phyloP scores from a whole-genome alignment of 1,140 invertebrate genomes.

The Heliothis virescens region DNA sequence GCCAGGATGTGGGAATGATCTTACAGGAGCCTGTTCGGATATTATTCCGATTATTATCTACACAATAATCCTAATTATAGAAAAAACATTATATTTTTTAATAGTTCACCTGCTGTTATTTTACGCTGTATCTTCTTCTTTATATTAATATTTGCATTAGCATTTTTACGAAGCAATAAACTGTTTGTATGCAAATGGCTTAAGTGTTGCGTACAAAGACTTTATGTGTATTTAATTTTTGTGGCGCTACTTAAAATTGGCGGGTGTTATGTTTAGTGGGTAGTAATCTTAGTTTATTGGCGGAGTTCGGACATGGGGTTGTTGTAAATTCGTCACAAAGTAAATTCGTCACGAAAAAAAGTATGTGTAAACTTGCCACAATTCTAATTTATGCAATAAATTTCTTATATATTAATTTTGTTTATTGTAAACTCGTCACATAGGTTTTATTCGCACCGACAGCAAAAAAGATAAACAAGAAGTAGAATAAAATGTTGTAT shows the following conservation, averaged over 20 bases:
- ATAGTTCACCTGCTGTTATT: neutral
- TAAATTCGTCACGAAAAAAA: too few relatives aligned
- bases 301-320: too few relatives aligned
- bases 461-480: too few relatives aligned
- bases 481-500: too few relatives aligned
- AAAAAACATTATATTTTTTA: neutral
- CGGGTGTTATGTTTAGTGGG: too few relatives aligned
- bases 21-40: conserved; percentile 51
- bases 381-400: too few relatives aligned
- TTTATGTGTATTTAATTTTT: neutral
- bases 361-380: too few relatives aligned
- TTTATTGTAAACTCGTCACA: too few relatives aligned
- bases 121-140: neutral
- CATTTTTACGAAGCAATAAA: neutral
- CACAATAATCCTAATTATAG: neutral
- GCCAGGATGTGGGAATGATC: conserved; percentile 54
- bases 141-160: neutral
- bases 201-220: neutral
- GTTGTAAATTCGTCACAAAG: too few relatives aligned
- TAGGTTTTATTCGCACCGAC: too few relatives aligned
- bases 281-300: too few relatives aligned
- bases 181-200: neutral
- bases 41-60: conserved; percentile 36
- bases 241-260: neutral
- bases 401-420: too few relatives aligned